Evolutionary conservation across 2,113 vertebrate species (phyloP).

Genomic region (Hippopotamus amphibius): DNA sequence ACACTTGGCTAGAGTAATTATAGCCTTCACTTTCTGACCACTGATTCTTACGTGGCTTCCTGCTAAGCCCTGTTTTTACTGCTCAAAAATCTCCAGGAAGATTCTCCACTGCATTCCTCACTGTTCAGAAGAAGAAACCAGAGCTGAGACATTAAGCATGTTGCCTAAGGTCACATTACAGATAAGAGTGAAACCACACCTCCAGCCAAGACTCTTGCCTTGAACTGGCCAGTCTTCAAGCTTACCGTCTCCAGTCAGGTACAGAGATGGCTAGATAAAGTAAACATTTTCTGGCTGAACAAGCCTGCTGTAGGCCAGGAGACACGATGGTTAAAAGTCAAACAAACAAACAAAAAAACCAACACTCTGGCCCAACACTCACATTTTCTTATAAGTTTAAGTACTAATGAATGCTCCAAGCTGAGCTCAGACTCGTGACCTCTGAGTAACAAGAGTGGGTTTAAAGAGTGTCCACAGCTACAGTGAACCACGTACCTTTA

Average conservation of each 20-base stretch:
- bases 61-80: neutral
- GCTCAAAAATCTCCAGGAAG: neutral
- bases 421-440: neutral
- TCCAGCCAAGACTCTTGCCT: neutral
- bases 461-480: neutral
- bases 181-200: neutral
- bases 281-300: neutral
- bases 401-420: neutral
- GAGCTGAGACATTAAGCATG: neutral
- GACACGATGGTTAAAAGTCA: neutral
- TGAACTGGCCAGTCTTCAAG: constrained; percentile 36
- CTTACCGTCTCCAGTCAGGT: constrained; percentile 20
- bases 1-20: neutral
- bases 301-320: neutral
- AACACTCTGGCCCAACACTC: neutral
- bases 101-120: neutral
- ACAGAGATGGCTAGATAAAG: neutral
- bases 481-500: neutral
- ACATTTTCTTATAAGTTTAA: neutral
- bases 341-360: neutral
- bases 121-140: neutral
- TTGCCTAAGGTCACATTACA: neutral
- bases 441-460: neutral
- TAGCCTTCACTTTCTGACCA: neutral
- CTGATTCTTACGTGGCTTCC: neutral